Base-by-base conservation (phyloP, 2,797 vertebrate species). In the Lagothrix lagotricha region DNA sequence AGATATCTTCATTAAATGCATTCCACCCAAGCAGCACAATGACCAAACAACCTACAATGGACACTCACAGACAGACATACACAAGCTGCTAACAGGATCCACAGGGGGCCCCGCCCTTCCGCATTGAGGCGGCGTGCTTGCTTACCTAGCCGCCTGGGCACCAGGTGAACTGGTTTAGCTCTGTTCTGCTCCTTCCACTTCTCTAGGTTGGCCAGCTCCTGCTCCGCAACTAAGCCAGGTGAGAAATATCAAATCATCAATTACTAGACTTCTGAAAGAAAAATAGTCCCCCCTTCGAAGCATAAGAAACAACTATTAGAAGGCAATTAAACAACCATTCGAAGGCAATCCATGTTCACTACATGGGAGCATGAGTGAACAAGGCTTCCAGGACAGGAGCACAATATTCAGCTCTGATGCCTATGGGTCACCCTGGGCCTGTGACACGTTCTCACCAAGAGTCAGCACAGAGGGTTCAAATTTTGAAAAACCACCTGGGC, bases 141-240 rank as follows among this genome's bases (percentile, higher is more conserved):
- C 98, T 98, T 98, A 99, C 99, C 99, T 28, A 99, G 98, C 87
- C 15, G 98, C 97, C 97, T 98, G 52, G 99, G 99, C 61, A 83
- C 46, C 75, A 98, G 8, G 0, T 97, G 90, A 93, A 99, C 94
- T 5, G 98, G 79, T 1, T 98, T 95, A 20, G 95, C 95, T 79
- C 96, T 99, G 24, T 98, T 98, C 19, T 98, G 93, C 82, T 99
- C 98, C 90, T 96, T 99, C 98, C 86, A 99, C 10, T 4, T 98
- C 90, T 98, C 90, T 61, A 98, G 72, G 19, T 98, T 98, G 39
- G 99, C 98, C 15, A 99, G 97, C 92, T 99, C 99, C 98, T 98
- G 98, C 87, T 99, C 98, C 97, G 99, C 99, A 94, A 98, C 99
- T 99, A 87, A 88, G 54, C 70, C 86, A 90, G 54, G 75, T 72